Conservation (phyloP, 2,888 invertebrate genomes). For the Tenodera sinensis region DNA sequence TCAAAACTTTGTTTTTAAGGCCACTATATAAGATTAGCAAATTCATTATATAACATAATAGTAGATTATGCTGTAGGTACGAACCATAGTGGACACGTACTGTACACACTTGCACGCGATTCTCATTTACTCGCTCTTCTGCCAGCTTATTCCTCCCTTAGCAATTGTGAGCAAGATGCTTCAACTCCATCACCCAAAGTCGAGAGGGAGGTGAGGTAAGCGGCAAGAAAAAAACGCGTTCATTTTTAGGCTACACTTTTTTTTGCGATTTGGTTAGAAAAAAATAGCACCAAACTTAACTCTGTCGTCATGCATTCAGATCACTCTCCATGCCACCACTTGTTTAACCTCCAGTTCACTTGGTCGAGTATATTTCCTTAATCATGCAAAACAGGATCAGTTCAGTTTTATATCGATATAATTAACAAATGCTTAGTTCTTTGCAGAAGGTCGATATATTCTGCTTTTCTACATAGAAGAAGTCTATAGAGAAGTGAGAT, state of each 20-base stretch:
- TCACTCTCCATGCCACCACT: neutral
- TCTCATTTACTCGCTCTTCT: neutral
- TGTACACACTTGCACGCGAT: neutral
- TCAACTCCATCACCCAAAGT: neutral
- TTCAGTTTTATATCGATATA: neutral
- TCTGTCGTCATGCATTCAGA: neutral
- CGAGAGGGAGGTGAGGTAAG: neutral
- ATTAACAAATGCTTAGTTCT: neutral
- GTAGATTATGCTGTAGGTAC: neutral
- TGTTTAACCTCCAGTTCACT: neutral
- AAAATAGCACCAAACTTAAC: slow-evolving; percentile 26
- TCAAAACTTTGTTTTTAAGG: slow-evolving; percentile 27
- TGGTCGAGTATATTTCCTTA: neutral
- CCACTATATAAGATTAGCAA: slow-evolving; percentile 31
- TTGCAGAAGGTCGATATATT: neutral
- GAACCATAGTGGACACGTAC: neutral
- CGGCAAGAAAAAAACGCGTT: neutral
- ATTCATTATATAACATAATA: slow-evolving; percentile 20
- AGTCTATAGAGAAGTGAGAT: neutral
- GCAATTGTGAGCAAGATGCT: neutral
- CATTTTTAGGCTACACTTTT: slow-evolving; percentile 13
- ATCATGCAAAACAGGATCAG: neutral
- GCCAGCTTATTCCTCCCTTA: neutral
- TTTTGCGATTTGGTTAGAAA: slow-evolving; percentile 2
- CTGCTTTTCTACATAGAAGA: neutral